phyloP scores from a whole-genome alignment of 1,140 invertebrate genomes.

The Probaryconus sp. region DNA sequence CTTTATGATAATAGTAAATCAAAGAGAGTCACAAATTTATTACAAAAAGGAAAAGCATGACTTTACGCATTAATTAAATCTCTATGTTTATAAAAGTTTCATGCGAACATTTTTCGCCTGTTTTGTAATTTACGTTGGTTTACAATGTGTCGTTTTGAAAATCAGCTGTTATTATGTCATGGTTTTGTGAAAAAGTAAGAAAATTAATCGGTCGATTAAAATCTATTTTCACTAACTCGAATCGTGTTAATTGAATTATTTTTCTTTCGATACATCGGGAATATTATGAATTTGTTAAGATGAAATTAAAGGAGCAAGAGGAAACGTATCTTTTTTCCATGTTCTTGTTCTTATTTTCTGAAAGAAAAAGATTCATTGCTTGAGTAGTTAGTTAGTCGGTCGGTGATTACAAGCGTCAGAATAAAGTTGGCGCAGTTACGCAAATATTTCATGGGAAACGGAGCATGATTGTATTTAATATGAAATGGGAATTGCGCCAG shows the following conservation, averaged over 20 bases:
- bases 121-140: slow-evolving; percentile 2
- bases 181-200: no score
- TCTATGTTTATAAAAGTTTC: slow-evolving; percentile 6
- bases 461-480: slow-evolving; percentile 42
- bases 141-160: not conserved
- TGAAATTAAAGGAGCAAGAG: slow-evolving; percentile 17
- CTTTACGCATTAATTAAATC: slow-evolving; percentile 21
- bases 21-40: slow-evolving; percentile 26
- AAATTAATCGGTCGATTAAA: slow-evolving; percentile 23
- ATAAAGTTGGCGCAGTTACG: slow-evolving; percentile 57
- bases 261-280: no score
- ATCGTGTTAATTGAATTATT: no score
- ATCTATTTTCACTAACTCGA: slow-evolving; percentile 1
- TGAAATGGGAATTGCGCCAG: slow-evolving; percentile 45
- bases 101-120: not conserved
- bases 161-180: no score
- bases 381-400: not conserved
- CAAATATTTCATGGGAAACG: slow-evolving; percentile 71
- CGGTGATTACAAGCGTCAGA: not conserved
- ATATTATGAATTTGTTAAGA: no score
- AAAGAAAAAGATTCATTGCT: slow-evolving; percentile 41
- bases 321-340: no score
- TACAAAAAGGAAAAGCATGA: slow-evolving; percentile 26
- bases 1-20: slow-evolving; percentile 37
- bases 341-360: no score